phyloP scores from a whole-genome alignment of 1,140 invertebrate species.

The Pteromalus puparum region DNA sequence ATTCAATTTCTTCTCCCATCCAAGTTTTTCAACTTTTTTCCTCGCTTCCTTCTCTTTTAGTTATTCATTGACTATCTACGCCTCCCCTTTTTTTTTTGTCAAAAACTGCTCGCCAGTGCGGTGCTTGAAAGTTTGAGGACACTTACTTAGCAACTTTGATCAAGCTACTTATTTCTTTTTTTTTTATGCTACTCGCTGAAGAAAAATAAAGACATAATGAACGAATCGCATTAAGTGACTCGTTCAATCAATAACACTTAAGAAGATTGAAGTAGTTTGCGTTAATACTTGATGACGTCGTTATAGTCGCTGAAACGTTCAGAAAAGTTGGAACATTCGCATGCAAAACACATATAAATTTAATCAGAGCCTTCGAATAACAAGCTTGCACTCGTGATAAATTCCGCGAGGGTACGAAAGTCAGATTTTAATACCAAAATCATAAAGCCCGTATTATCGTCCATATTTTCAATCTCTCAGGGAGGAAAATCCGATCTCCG shows the following conservation, averaged over 20 bases:
- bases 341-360: background rate
- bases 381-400: background rate
- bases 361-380: background rate
- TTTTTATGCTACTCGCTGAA: background rate
- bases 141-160: constrained; percentile 8
- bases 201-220: background rate
- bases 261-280: background rate
- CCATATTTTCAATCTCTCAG: background rate
- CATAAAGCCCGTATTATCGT: too few relatives aligned
- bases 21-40: constrained; percentile 7
- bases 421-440: background rate
- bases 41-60: background rate
- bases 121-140: constrained; percentile 4
- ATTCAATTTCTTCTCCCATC: background rate
- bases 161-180: constrained; percentile 7
- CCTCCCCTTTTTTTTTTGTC: background rate
- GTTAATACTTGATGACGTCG: background rate
- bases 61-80: background rate
- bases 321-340: background rate
- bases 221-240: background rate
- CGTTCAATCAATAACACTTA: background rate
- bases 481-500: background rate
- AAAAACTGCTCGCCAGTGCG: constrained; percentile 1
- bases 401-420: background rate
- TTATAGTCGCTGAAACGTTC: background rate